A percentile compares a stretch with the other conserved stretches of the same genome.
phyloP scores from a whole-genome alignment of 1,140 invertebrate genomes.

The Lamellibrachia luymesi region DNA sequence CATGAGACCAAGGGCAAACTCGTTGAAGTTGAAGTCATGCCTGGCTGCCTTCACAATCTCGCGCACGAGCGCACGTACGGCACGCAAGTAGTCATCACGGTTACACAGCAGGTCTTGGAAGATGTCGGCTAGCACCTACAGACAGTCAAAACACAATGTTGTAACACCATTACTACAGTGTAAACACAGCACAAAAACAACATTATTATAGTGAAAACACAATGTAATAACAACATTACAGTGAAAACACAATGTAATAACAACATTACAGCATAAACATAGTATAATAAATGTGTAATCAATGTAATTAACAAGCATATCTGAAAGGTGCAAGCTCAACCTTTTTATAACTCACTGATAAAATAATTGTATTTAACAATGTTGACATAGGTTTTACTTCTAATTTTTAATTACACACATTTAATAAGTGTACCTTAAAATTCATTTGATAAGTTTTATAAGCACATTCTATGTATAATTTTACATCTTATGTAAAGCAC shows the following conservation, averaged over 20 bases:
- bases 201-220: not conserved
- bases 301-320: too few species aligned
- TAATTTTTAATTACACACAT: too few species aligned
- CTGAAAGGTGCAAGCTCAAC: too few species aligned
- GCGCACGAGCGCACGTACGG: constrained; percentile 76
- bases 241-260: not conserved
- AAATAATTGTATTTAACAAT: too few species aligned
- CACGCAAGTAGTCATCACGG: constrained; percentile 85
- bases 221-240: not conserved
- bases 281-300: not conserved
- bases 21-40: constrained; percentile 73
- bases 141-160: constrained; percentile 57
- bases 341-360: too few species aligned
- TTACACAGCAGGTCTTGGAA: constrained; percentile 81
- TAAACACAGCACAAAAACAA: not conserved
- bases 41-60: constrained; percentile 85
- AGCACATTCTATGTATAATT: too few species aligned
- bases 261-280: not conserved
- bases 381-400: too few species aligned
- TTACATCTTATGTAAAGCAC: too few species aligned
- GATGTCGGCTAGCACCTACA: constrained; percentile 64
- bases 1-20: constrained; percentile 71
- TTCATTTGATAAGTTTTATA: too few species aligned
- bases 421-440: too few species aligned
- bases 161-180: not conserved